Evolutionary conservation across 1,140 invertebrate species (phyloP).

Genomic region (Pseudomyrmex gracilis): DNA sequence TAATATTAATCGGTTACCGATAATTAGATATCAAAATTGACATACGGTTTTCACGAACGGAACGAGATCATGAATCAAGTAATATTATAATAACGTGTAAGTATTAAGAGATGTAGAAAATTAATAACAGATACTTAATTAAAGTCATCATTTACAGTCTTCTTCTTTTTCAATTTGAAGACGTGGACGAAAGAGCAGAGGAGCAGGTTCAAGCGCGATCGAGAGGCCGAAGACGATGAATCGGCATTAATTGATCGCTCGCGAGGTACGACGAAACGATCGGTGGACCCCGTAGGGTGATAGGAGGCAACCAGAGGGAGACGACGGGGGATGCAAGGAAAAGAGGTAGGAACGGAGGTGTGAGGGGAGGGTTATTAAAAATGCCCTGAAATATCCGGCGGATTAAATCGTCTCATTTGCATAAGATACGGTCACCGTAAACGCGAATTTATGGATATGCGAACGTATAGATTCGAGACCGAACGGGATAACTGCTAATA

Average conservation of each 20-base stretch:
- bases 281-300: constrained; percentile 60
- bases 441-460: constrained; percentile 84
- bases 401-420: constrained; percentile 85
- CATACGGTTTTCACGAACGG: neutral
- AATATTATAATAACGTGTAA: constrained; percentile 31
- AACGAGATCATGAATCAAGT: constrained; percentile 16
- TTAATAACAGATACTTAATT: constrained; percentile 51
- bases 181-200: constrained; percentile 23
- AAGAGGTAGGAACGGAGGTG: neutral
- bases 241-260: constrained; percentile 70
- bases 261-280: constrained; percentile 63
- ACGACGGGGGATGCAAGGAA: constrained; percentile 52
- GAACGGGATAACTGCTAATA: constrained; percentile 84
- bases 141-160: constrained; percentile 42
- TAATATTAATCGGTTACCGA: constrained; percentile 6
- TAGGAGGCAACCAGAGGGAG: constrained; percentile 53
- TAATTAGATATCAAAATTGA: constrained; percentile 17
- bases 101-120: constrained; percentile 4
- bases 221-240: constrained; percentile 63
- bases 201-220: constrained; percentile 40
- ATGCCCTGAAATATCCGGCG: constrained; percentile 81
- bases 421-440: constrained; percentile 85
- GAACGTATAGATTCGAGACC: constrained; percentile 84
- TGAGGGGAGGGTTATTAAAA: constrained; percentile 79
- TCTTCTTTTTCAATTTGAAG: constrained; percentile 39